phyloP scores from a whole-genome alignment of 2,113 vertebrate genomes.

The Barnardius zonarius region DNA sequence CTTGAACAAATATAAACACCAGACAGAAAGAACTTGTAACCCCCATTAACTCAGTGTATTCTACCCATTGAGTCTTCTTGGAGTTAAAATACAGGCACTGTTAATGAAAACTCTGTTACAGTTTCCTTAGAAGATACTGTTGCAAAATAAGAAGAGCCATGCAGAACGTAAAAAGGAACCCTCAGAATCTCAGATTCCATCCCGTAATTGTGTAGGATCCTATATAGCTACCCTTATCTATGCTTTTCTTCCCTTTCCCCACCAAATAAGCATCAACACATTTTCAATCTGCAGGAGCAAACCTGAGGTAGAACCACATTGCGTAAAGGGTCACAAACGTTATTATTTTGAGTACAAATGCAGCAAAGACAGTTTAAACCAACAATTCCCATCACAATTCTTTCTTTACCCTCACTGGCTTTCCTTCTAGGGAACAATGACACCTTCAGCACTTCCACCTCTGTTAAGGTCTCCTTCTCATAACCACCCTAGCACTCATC shows the following conservation, averaged over 20 bases:
- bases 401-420: neutral
- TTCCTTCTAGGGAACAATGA: neutral
- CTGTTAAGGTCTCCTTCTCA: neutral
- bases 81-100: neutral
- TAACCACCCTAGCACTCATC: neutral
- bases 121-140: neutral
- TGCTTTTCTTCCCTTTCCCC: neutral
- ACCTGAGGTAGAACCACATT: neutral
- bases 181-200: neutral
- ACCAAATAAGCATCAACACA: neutral
- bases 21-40: neutral
- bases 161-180: neutral
- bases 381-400: neutral
- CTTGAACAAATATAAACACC: neutral
- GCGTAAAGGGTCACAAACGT: neutral
- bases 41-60: neutral
- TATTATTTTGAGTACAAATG: neutral
- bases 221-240: neutral
- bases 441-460: neutral
- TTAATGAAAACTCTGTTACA: neutral
- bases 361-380: neutral
- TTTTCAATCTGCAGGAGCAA: neutral
- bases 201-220: neutral
- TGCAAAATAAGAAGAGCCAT: neutral
- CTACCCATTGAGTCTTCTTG: neutral